Evolutionary conservation across 2,113 vertebrate species (phyloP).

Genomic region (Rattus norvegicus): DNA sequence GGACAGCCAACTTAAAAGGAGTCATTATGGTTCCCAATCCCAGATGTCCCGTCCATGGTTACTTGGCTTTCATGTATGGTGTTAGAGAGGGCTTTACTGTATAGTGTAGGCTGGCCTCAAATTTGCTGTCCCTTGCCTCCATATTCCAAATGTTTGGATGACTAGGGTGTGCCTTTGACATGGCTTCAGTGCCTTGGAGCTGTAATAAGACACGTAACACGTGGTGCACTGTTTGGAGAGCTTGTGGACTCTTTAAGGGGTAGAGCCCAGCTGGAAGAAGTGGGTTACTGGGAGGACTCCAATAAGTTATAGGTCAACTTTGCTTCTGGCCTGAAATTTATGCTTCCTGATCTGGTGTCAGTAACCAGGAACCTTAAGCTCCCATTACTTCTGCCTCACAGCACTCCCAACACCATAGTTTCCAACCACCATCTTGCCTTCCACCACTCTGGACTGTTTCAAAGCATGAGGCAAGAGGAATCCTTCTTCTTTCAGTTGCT

Average conservation of each 20-base stretch:
- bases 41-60: neutral
- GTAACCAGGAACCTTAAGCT: neutral
- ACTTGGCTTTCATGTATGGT: neutral
- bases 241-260: neutral
- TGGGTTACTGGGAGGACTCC: neutral
- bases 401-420: too few species aligned
- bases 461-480: neutral
- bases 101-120: neutral
- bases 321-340: neutral
- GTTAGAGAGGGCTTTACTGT: neutral
- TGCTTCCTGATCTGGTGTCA: neutral
- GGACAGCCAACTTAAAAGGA: neutral
- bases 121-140: neutral
- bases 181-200: neutral
- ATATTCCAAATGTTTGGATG: neutral
- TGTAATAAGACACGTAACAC: neutral
- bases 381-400: too few species aligned
- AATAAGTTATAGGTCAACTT: neutral
- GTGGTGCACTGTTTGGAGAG: neutral
- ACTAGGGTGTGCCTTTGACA: neutral
- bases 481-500: neutral
- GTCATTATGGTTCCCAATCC: too few species aligned
- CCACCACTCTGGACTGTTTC: too few species aligned
- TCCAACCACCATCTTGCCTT: neutral
- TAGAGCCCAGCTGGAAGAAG: neutral